phyloP scores from a whole-genome alignment of 2,113 vertebrate species.

The Brevimyrus niger region DNA sequence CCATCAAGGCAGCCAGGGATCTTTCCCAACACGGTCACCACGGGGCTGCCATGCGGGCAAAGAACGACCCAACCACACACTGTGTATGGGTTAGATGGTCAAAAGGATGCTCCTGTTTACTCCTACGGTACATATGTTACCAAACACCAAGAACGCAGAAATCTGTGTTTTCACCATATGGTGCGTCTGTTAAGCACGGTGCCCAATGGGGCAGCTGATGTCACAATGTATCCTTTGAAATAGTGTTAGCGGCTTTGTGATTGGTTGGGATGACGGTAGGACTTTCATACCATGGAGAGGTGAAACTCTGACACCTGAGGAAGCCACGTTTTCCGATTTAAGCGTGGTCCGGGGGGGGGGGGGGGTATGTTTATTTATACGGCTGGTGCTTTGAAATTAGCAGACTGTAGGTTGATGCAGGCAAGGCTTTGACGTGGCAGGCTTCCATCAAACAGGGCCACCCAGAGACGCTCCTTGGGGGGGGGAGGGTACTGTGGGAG shows the following conservation, averaged over 20 bases:
- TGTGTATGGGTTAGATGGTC: not conserved
- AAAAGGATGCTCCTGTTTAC: not conserved
- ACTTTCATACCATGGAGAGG: not conserved
- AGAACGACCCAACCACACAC: not conserved
- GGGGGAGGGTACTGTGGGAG: not conserved
- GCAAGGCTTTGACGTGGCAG: not conserved
- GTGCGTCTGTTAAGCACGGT: not conserved
- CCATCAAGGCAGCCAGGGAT: not conserved
- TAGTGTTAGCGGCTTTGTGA: not conserved
- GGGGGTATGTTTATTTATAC: not conserved
- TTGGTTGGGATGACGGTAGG: not conserved
- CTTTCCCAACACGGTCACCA: not conserved
- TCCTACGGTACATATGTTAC: not conserved
- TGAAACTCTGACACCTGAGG: not conserved
- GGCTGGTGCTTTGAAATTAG: not conserved
- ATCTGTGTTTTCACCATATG: not conserved
- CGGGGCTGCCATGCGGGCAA: not conserved
- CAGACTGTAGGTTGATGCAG: not conserved
- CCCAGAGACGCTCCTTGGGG: not conserved
- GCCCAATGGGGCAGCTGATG: not conserved
- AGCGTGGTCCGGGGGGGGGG: not conserved
- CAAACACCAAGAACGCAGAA: not conserved
- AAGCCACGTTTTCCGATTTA: not conserved
- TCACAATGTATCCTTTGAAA: not conserved
- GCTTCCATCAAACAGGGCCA: not conserved